Base-by-base conservation (phyloP, 53 echinoderm and acorn worm species). In the Astropecten irregularis region DNA sequence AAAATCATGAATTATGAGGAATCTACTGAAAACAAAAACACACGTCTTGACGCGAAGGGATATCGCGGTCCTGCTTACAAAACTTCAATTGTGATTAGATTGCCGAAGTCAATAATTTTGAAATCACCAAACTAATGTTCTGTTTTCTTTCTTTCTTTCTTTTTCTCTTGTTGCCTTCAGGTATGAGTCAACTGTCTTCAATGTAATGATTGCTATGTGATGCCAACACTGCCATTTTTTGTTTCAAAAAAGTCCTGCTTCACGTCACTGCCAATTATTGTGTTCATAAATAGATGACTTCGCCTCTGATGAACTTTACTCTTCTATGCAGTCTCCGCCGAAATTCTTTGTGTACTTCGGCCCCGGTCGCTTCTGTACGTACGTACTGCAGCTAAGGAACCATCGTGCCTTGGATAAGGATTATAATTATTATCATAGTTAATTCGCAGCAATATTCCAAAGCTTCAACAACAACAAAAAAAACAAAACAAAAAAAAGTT, bases 391-490 rank as follows among this genome's bases (percentile, higher is more conserved):
- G 79, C 62, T 61, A 76, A 39, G 53, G 76, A 66, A 85, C 86
- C 86, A 85, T 40, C 39, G 86, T 85, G 86, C 86, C 86, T 85
- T 85, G 76, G 86, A 85, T 64, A 42, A 42, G 6, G 42, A 42
- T 42, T 6, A 76, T 68, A 35, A 85, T 61, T 27, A 82, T 66
- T 20, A 50, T 50, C 74, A 73, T 48, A 83, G 74, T 73, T 74
- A 73, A 65, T 73, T 74, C 76, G 86, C 86, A 85, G 86, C 86
- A 85, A 74, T 76, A 85, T 68, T 58, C 86, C 86, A 79, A 79
- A 79, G 79, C 79, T 79, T 79, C 46, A 79, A 48, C 34, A 54
- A 73, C 15, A 54, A 39, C 30, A 76, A 26, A 54, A 76, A 76
- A 76, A 57, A 39, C 54, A 73, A 73, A 73, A 51, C 34, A 53